Conservation (phyloP, 1,140 invertebrate genomes). For the Drosophila leontia region DNA sequence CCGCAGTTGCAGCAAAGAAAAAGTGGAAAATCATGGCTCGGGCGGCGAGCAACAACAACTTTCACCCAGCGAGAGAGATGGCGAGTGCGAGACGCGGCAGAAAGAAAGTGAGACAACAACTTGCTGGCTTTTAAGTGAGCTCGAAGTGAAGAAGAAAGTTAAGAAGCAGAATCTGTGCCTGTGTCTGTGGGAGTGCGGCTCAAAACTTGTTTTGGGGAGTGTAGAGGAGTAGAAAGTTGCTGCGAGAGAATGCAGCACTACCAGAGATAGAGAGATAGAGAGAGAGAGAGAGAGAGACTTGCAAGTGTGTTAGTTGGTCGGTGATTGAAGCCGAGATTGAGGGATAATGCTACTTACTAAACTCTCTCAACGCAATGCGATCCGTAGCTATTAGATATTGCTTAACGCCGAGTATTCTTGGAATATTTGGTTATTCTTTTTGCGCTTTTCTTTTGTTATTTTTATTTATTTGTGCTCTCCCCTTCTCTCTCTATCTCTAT, state of each 20-base stretch:
- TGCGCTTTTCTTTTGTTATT: slow-evolving; percentile 16
- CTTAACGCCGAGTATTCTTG: slow-evolving; percentile 22
- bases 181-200: slow-evolving; percentile 19
- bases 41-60: slow-evolving; percentile 69
- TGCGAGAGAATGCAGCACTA: slow-evolving; percentile 41
- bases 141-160: slow-evolving; percentile 51
- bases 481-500: neutral
- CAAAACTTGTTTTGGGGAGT: slow-evolving; percentile 47
- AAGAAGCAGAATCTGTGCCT: slow-evolving; percentile 48
- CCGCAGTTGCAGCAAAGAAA: slow-evolving; percentile 57
- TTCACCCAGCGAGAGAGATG: slow-evolving; percentile 59
- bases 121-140: slow-evolving; percentile 47
- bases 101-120: slow-evolving; percentile 54
- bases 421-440: slow-evolving; percentile 19
- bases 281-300: neutral
- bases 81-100: slow-evolving; percentile 20
- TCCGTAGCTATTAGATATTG: slow-evolving; percentile 10
- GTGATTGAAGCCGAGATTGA: slow-evolving; percentile 1
- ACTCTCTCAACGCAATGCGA: slow-evolving; percentile 6
- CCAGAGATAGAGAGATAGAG: slow-evolving; percentile 1
- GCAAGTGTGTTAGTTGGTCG: slow-evolving; percentile 39
- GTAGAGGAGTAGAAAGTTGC: slow-evolving; percentile 50
- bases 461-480: slow-evolving; percentile 11
- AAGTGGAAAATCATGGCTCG: slow-evolving; percentile 78
- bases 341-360: slow-evolving; percentile 2